Conservation (phyloP, 2,888 invertebrate genomes). For the Dasypolia templi region DNA sequence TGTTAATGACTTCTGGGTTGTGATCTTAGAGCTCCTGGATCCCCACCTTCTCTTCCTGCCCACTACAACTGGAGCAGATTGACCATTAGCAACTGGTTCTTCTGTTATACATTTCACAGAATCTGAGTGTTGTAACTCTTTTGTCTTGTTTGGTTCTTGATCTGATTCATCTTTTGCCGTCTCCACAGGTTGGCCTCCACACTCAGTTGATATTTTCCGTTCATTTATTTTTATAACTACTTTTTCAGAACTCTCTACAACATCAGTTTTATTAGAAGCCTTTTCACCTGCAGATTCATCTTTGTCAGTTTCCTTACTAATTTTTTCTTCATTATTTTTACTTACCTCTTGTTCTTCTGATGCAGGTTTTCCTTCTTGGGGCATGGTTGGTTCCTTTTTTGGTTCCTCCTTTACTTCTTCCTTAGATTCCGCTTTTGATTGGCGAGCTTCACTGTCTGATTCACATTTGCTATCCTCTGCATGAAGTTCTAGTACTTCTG, state of each 20-base stretch:
- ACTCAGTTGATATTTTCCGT: conserved; percentile 69
- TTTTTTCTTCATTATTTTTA: conserved; percentile 82
- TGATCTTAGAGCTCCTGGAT: conserved; percentile 83
- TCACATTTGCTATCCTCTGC: conserved; percentile 83
- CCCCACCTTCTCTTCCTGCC: conserved; percentile 87
- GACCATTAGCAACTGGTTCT: conserved; percentile 78
- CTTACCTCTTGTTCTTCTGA: conserved; percentile 81
- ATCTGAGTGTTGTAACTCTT: conserved; percentile 68
- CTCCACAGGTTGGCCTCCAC: conserved; percentile 60
- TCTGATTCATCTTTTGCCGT: conserved; percentile 64
- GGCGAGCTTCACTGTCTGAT: conserved; percentile 75
- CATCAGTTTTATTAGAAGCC: conserved; percentile 84
- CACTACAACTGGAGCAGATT: conserved; percentile 77
- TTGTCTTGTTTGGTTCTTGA: conserved; percentile 35
- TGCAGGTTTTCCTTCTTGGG: conserved; percentile 68
- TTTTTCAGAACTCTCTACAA: conserved; percentile 80
- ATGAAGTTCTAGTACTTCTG: conserved; percentile 84
- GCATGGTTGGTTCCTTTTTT: conserved; percentile 63
- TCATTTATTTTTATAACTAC: conserved; percentile 70
- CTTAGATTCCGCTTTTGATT: conserved; percentile 69
- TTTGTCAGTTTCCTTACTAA: conserved; percentile 76
- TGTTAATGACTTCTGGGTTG: conserved; percentile 92
- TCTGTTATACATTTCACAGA: conserved; percentile 73
- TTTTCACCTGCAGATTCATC: conserved; percentile 72
- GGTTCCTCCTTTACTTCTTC: conserved; percentile 63